Conservation (phyloP, 2,113 vertebrate species). For the Dicaeum eximium region DNA sequence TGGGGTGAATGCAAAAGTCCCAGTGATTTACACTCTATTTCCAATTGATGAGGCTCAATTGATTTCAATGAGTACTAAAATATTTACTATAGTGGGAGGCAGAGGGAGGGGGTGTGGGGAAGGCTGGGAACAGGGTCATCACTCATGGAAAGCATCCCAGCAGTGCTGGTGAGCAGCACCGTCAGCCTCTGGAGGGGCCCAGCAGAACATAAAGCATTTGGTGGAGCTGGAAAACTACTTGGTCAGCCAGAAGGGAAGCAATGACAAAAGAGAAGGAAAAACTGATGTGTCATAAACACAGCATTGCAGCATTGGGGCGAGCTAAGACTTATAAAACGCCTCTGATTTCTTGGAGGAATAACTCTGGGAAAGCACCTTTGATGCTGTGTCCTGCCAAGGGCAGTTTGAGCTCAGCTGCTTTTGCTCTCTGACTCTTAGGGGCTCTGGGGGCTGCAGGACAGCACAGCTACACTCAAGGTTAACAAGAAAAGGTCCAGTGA, state of each 20-base stretch:
- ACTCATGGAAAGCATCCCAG: not conserved
- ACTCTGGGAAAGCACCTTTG: not conserved
- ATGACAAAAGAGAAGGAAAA: not conserved
- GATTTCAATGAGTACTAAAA: conserved; percentile 81
- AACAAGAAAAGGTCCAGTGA: not conserved
- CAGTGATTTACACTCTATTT: conserved; percentile 85
- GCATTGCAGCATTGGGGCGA: not conserved
- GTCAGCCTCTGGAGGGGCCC: not conserved
- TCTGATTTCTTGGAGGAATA: not conserved
- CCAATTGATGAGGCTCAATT: conserved; percentile 84
- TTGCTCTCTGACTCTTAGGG: not conserved
- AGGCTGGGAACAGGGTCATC: not conserved
- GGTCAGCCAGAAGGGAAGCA: not conserved
- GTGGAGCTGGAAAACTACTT: not conserved
- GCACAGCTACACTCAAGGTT: not conserved
- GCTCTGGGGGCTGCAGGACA: not conserved
- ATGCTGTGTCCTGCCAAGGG: not conserved
- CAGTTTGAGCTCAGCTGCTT: not conserved
- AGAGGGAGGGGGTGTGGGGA: not conserved
- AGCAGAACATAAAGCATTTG: not conserved
- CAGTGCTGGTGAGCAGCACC: not conserved
- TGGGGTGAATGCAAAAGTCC: conserved; percentile 69
- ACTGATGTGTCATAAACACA: not conserved
- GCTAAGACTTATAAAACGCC: not conserved
- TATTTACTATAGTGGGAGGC: conserved; percentile 65